Percentiles rank a stretch among this genome's conserved stretches.
Conservation (phyloP, 2,888 invertebrate species). For the Ennomos fuscantarius region DNA sequence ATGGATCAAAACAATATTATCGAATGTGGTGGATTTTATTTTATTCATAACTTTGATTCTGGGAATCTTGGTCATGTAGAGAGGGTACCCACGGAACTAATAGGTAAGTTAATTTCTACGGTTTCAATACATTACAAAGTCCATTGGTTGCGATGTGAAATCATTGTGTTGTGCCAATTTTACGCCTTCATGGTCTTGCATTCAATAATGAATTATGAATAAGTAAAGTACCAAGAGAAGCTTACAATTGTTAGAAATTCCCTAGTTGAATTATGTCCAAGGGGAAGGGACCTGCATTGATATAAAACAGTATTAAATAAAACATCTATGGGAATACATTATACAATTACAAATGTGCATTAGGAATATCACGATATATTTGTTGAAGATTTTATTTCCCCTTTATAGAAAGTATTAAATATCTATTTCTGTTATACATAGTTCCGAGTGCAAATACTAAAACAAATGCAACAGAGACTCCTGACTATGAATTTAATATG, state of each 20-base stretch:
- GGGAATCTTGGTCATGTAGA: slow-evolving; percentile 95
- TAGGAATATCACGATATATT: too few species aligned
- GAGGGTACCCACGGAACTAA: slow-evolving; percentile 86
- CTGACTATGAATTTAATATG: slow-evolving; percentile 93
- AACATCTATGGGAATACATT: too few species aligned
- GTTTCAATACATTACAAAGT: slow-evolving; percentile 30
- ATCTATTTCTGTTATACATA: slow-evolving; percentile 37
- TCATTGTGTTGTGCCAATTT: slow-evolving; percentile 50
- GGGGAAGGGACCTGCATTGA: too few species aligned
- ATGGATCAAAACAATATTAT: slow-evolving; percentile 82
- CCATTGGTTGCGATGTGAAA: slow-evolving; percentile 16
- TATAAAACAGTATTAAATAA: too few species aligned
- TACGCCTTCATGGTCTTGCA: slow-evolving; percentile 46
- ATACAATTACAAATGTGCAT: too few species aligned
- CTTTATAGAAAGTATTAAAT: too few species aligned
- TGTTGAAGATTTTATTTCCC: too few species aligned
- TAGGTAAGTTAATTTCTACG: slow-evolving; percentile 71
- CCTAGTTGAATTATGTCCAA: neutral
- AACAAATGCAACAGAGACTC: slow-evolving; percentile 77
- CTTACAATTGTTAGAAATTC: neutral
- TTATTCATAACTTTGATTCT: slow-evolving; percentile 95
- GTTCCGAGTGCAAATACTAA: slow-evolving; percentile 68
- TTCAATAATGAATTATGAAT: slow-evolving; percentile 21
- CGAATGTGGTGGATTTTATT: slow-evolving; percentile 90
- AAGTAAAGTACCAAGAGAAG: neutral